Evolutionary conservation across 1,140 invertebrate species (phyloP).

Genomic region (Meloidogyne floridensis): DNA sequence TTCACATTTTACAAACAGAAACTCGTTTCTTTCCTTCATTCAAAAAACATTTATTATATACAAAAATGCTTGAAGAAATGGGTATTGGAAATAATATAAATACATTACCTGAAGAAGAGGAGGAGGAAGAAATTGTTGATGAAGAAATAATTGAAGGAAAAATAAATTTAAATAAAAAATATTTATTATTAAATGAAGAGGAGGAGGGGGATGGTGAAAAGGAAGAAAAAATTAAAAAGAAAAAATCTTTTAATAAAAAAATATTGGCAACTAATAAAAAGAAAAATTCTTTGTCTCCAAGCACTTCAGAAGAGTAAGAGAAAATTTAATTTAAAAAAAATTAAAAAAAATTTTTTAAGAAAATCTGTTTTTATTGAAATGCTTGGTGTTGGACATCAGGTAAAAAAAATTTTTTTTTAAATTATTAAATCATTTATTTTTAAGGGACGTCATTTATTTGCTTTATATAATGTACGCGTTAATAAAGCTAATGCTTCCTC

Average conservation of each 20-base stretch:
- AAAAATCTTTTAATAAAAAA: constrained; percentile 14
- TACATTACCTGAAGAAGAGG: constrained; percentile 14
- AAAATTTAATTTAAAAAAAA: neutral
- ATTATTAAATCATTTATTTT: neutral
- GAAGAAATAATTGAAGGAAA: neutral
- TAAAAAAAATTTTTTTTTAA: constrained; percentile 70
- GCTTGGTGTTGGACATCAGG: constrained; percentile 61
- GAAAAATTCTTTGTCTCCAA: neutral
- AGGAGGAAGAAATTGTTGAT: neutral
- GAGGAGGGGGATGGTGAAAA: neutral
- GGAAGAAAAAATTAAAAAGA: neutral
- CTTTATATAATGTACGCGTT: constrained; percentile 85
- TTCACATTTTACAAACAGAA: constrained; percentile 68
- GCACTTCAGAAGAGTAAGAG: neutral
- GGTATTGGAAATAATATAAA: constrained; percentile 72
- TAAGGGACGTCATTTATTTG: constrained; percentile 77
- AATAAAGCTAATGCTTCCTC: constrained; percentile 70
- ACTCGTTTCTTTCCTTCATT: constrained; percentile 76
- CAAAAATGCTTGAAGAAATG: constrained; percentile 77
- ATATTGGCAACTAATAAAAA: constrained; percentile 9
- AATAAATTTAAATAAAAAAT: neutral
- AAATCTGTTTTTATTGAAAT: constrained; percentile 51
- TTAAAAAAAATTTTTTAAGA: neutral
- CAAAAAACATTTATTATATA: constrained; percentile 74
- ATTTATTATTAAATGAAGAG: constrained; percentile 3